Conservation (phyloP, 2,113 vertebrate species). For the Clarias magur region DNA sequence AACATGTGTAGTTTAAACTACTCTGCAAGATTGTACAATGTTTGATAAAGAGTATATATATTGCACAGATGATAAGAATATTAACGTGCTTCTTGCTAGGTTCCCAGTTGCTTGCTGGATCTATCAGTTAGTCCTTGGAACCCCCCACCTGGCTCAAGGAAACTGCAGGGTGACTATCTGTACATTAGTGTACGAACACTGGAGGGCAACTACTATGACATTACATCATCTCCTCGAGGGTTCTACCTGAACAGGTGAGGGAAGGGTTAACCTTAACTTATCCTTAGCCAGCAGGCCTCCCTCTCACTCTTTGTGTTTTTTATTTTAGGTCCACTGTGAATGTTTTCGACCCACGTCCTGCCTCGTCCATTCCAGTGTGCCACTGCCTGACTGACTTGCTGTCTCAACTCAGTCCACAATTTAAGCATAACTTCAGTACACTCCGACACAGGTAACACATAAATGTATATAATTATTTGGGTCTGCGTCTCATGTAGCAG, state of each 20-base stretch:
- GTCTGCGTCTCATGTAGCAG: background rate
- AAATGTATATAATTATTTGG: background rate
- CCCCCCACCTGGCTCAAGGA: constrained; percentile 79
- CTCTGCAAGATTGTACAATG: background rate
- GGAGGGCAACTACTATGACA: constrained; percentile 74
- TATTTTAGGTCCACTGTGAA: constrained; percentile 71
- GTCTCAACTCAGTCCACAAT: constrained; percentile 73
- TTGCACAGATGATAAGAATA: background rate
- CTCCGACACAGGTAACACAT: constrained; percentile 68
- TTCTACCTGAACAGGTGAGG: constrained; percentile 79
- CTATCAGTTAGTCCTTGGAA: constrained; percentile 80
- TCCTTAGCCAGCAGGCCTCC: background rate
- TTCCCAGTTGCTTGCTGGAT: constrained; percentile 69
- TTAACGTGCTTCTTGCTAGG: constrained; percentile 56
- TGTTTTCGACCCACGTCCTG: constrained; percentile 73
- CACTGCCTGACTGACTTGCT: constrained; percentile 77
- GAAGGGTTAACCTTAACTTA: background rate
- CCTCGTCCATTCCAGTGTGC: constrained; percentile 66
- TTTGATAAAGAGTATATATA: background rate
- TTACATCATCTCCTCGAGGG: constrained; percentile 78
- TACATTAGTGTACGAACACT: constrained; percentile 75
- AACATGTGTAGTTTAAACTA: background rate
- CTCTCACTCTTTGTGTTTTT: constrained; percentile 3
- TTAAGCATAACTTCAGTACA: constrained; percentile 68
- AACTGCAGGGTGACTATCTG: constrained; percentile 80